These are phyloP conservation scores for Pteropus rufus DNA, from an alignment of 2,797 vertebrate species.

Conservation along the genomic window DNA sequence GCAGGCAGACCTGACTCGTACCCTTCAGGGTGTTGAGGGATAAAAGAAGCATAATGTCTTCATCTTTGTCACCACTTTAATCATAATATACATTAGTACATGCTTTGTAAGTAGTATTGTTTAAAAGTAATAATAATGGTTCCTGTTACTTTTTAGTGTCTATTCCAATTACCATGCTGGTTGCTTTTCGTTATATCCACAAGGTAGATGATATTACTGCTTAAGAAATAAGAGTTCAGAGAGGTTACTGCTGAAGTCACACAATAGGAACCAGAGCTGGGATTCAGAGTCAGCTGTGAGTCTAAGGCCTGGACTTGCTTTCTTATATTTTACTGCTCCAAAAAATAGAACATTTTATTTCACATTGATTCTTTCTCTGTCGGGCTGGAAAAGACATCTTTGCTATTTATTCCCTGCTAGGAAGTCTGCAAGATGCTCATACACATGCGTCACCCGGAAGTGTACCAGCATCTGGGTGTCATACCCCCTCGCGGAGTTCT, in stretches of 20 bases:
- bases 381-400: neutral
- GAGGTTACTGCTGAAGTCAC: neutral
- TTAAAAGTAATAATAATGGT: neutral
- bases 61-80: neutral
- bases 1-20: neutral
- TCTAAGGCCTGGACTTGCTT: neutral
- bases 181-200: neutral
- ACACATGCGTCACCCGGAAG: slow-evolving; percentile 94
- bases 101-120: neutral
- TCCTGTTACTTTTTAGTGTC: neutral
- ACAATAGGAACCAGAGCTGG: neutral
- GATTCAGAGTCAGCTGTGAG: neutral
- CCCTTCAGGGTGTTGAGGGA: neutral
- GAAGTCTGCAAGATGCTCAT: slow-evolving; percentile 95
- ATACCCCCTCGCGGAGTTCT: slow-evolving; percentile 94
- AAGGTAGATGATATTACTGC: neutral
- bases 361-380: neutral
- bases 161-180: neutral
- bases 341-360: neutral
- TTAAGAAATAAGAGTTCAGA: neutral
- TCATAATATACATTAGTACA: neutral
- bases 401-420: slow-evolving; percentile 76
- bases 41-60: neutral
- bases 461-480: slow-evolving; percentile 93
- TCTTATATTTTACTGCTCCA: neutral